Evolutionary conservation across 2,888 invertebrate genomes (phyloP).

Genomic region (Pristionchus entomophagus): DNA sequence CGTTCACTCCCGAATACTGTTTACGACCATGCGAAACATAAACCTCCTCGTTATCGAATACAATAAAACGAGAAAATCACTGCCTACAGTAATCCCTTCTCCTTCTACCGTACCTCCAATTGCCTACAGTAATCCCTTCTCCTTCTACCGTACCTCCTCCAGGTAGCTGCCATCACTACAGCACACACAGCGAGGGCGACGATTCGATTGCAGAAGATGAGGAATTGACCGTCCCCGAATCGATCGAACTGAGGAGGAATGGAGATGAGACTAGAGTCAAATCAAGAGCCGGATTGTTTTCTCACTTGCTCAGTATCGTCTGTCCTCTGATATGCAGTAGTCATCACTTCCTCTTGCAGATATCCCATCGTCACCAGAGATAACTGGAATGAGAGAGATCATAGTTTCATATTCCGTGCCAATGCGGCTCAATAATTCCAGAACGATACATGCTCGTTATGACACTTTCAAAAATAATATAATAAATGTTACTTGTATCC

Average conservation of each 20-base stretch:
- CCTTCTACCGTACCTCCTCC: conserved; percentile 65
- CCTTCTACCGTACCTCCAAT: too few species aligned
- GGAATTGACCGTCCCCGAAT: conserved; percentile 95
- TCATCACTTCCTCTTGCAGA: conserved; percentile 98
- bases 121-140: too few species aligned
- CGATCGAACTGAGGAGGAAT: conserved; percentile 76
- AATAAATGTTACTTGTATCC: conserved; percentile 35
- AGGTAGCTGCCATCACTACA: conserved; percentile 78
- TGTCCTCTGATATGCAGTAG: conserved; percentile 78
- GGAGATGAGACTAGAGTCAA: not conserved
- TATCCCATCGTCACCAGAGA: conserved; percentile 90
- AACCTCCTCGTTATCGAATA: too few species aligned
- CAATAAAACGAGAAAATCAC: too few species aligned
- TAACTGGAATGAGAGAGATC: conserved; percentile 81
- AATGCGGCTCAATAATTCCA: not conserved
- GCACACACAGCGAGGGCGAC: conserved; percentile 87
- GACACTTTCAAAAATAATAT: not conserved
- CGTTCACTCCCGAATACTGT: too few species aligned
- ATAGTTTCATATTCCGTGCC: not conserved
- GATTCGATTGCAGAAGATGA: conserved; percentile 94
- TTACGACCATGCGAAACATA: too few species aligned
- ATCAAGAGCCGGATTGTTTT: not conserved
- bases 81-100: too few species aligned
- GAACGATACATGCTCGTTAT: not conserved
- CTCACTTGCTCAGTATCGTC: conserved; percentile 73